phyloP scores from a whole-genome alignment of 2,888 invertebrate genomes.

The Ligdia adustata region DNA sequence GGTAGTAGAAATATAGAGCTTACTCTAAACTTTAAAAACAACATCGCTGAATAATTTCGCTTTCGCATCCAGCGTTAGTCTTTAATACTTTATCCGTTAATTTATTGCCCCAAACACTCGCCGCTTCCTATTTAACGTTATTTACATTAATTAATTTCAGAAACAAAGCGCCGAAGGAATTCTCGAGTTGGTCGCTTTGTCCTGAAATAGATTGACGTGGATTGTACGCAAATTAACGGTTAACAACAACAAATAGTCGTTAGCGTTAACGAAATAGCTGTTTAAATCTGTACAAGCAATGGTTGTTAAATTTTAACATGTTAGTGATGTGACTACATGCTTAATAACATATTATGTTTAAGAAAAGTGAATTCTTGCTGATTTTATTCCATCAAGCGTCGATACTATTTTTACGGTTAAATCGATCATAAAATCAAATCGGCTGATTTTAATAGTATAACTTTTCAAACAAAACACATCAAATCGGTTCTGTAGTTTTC shows the following conservation, averaged over 20 bases:
- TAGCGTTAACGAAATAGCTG: conserved; percentile 11
- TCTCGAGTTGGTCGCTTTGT: conserved; percentile 29
- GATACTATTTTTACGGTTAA: no score
- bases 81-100: conserved; percentile 28
- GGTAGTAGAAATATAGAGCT: no score
- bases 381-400: no score
- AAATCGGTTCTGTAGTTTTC: no score
- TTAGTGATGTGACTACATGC: conserved; percentile 40
- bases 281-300: conserved; percentile 26
- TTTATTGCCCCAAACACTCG: conserved; percentile 31
- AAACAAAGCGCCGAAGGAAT: conserved; percentile 29
- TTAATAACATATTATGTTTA: no score
- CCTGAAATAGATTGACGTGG: conserved; percentile 24
- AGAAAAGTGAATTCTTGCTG: no score
- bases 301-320: conserved; percentile 23
- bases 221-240: conserved; percentile 31
- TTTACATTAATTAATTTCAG: conserved; percentile 37
- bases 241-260: conserved; percentile 33
- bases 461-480: no score
- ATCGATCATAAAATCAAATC: no score
- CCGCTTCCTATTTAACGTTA: conserved; percentile 31
- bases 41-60: conserved; percentile 12
- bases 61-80: conserved; percentile 13
- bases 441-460: no score
- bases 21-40: neutral